A percentile compares a stretch with the other conserved stretches of the same genome.
Conservation (phyloP, 2,797 vertebrate genomes). For the Anguilla pacifica region DNA sequence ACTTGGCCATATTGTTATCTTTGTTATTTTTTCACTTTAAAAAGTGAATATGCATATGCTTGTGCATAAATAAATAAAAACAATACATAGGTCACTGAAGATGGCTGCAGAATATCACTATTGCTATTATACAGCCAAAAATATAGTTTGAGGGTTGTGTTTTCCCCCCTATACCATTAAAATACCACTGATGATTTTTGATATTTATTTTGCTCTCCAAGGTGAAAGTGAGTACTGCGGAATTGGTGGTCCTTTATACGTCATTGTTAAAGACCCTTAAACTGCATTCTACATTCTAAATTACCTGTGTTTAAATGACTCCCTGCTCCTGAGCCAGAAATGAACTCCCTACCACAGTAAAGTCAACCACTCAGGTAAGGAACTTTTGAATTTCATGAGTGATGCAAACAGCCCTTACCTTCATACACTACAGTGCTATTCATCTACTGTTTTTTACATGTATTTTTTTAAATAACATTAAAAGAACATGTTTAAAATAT, state of each 20-base stretch:
- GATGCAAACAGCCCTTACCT: too few species aligned
- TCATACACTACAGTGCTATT: not conserved
- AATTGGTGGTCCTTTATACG: slow-evolving; percentile 33
- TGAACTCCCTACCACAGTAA: not conserved
- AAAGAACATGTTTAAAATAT: not conserved
- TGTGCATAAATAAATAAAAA: too few species aligned
- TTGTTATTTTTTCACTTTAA: too few species aligned
- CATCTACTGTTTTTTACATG: too few species aligned
- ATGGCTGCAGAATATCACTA: too few species aligned
- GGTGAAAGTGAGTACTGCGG: slow-evolving; percentile 27
- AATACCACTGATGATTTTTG: slow-evolving; percentile 10
- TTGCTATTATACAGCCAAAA: not conserved
- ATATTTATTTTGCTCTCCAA: slow-evolving; percentile 31
- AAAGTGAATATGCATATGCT: too few species aligned
- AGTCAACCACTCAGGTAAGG: not conserved
- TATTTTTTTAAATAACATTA: not conserved
- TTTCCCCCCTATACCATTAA: not conserved
- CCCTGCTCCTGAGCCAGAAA: slow-evolving; percentile 26
- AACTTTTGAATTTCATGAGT: not conserved
- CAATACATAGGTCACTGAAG: too few species aligned
- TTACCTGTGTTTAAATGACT: slow-evolving; percentile 31
- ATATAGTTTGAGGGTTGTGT: not conserved
- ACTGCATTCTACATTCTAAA: slow-evolving; percentile 21
- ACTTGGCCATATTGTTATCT: too few species aligned
- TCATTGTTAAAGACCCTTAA: slow-evolving; percentile 40